Conservation (phyloP, 1,140 invertebrate species). For the Lysiphlebus fabarum region DNA sequence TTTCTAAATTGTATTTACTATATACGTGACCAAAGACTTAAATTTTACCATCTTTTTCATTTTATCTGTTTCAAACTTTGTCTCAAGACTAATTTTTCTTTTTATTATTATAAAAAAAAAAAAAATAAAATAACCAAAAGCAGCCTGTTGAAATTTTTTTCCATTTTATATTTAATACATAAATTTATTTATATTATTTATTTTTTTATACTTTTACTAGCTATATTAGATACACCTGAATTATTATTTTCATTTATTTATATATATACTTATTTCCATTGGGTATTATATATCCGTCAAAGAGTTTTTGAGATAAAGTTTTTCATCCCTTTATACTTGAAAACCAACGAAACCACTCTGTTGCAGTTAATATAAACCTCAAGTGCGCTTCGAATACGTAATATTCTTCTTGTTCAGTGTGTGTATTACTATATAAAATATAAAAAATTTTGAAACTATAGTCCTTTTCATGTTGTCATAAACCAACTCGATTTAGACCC, state of each 20-base stretch:
- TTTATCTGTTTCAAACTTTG: no score
- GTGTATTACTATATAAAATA: neutral
- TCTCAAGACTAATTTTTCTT: no score
- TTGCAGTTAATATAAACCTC: constrained; percentile 23
- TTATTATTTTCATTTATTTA: constrained; percentile 6
- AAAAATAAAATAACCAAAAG: no score
- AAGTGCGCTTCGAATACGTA: constrained; percentile 23
- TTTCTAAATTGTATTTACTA: no score
- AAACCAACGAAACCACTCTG: constrained; percentile 24
- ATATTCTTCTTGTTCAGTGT: constrained; percentile 15
- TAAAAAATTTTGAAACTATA: neutral
- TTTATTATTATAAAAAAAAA: no score
- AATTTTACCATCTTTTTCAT: no score
- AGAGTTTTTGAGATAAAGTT: constrained; percentile 19
- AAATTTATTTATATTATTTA: neutral
- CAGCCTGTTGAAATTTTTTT: no score
- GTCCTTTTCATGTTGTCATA: no score
- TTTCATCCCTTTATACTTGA: constrained; percentile 14
- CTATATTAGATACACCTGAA: constrained; percentile 7
- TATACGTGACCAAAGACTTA: no score
- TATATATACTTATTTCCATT: neutral
- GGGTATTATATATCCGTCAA: constrained; percentile 14
- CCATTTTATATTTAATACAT: neutral
- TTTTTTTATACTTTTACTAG: neutral
- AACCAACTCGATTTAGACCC: no score